phyloP scores from a whole-genome alignment of 2,888 invertebrate species.

The Uropetala carovei region DNA sequence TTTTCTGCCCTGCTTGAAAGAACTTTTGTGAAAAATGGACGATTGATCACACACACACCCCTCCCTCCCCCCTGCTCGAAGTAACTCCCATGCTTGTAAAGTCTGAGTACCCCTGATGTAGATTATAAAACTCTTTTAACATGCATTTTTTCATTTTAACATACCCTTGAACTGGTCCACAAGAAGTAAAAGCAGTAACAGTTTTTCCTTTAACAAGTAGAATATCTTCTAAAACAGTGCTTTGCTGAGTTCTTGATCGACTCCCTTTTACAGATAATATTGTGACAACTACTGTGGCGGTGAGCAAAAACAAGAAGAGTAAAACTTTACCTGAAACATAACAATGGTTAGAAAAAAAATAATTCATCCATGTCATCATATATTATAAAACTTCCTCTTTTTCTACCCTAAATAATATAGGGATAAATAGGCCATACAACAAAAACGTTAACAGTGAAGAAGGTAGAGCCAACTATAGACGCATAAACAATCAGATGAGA shows the following conservation, averaged over 20 bases:
- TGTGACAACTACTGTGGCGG: constrained; percentile 26
- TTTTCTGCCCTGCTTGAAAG: too few relatives aligned
- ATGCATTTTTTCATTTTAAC: constrained; percentile 67
- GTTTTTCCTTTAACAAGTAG: constrained; percentile 81
- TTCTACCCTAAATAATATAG: too few relatives aligned
- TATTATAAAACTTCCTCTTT: not conserved
- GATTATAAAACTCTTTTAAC: not conserved
- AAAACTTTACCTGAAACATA: constrained; percentile 35
- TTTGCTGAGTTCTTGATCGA: not conserved
- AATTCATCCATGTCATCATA: not conserved
- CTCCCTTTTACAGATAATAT: constrained; percentile 31
- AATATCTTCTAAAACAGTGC: not conserved
- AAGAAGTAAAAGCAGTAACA: constrained; percentile 84
- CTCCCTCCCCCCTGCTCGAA: too few relatives aligned
- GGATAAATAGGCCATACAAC: not conserved
- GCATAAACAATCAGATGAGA: too few relatives aligned
- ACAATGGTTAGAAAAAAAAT: not conserved
- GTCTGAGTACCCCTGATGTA: too few relatives aligned
- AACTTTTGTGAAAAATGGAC: too few relatives aligned
- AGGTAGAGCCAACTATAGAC: too few relatives aligned
- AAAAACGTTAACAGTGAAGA: too few relatives aligned
- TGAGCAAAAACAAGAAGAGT: constrained; percentile 31
- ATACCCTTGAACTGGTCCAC: constrained; percentile 88
- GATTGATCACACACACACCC: too few relatives aligned
- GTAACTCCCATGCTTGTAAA: too few relatives aligned